phyloP scores from a whole-genome alignment of 2,113 vertebrate species.

The Mus spicilegus region DNA sequence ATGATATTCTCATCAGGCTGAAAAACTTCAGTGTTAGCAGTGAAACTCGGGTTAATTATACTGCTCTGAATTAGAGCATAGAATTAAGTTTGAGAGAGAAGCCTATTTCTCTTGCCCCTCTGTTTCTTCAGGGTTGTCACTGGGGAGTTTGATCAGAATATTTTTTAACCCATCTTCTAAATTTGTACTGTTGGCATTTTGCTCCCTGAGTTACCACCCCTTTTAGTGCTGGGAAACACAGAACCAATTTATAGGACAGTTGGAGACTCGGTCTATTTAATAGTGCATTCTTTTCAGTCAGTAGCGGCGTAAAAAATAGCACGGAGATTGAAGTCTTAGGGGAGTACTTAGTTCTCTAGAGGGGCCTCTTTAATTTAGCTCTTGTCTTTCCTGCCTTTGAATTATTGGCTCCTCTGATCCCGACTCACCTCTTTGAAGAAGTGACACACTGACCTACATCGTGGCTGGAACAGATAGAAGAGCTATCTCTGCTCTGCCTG shows the following conservation, averaged over 20 bases:
- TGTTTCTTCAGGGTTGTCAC: slow-evolving; percentile 68
- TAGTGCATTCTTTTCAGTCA: slow-evolving; percentile 59
- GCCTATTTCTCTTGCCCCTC: slow-evolving; percentile 72
- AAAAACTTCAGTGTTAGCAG: slow-evolving; percentile 87
- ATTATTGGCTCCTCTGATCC: slow-evolving; percentile 53
- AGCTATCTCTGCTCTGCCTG: slow-evolving; percentile 15
- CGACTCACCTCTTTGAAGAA: slow-evolving; percentile 76
- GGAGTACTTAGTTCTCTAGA: not conserved
- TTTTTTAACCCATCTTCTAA: slow-evolving; percentile 75
- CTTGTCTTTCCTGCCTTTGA: slow-evolving; percentile 72
- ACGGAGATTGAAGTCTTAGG: slow-evolving; percentile 19
- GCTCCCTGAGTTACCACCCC: slow-evolving; percentile 47
- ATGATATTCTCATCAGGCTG: slow-evolving; percentile 87
- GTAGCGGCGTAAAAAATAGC: slow-evolving; percentile 60
- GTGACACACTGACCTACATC: slow-evolving; percentile 80
- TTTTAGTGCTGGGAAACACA: slow-evolving; percentile 70
- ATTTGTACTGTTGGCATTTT: slow-evolving; percentile 77
- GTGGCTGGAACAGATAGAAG: slow-evolving; percentile 9
- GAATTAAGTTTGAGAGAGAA: slow-evolving; percentile 82
- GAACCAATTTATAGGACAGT: slow-evolving; percentile 66
- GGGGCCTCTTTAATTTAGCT: slow-evolving; percentile 66
- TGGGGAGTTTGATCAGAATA: slow-evolving; percentile 59
- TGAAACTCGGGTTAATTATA: slow-evolving; percentile 82
- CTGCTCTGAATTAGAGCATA: slow-evolving; percentile 85
- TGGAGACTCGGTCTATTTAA: slow-evolving; percentile 36